phyloP scores from a whole-genome alignment of 2,888 invertebrate genomes.

The Pardosa pseudoannulata region DNA sequence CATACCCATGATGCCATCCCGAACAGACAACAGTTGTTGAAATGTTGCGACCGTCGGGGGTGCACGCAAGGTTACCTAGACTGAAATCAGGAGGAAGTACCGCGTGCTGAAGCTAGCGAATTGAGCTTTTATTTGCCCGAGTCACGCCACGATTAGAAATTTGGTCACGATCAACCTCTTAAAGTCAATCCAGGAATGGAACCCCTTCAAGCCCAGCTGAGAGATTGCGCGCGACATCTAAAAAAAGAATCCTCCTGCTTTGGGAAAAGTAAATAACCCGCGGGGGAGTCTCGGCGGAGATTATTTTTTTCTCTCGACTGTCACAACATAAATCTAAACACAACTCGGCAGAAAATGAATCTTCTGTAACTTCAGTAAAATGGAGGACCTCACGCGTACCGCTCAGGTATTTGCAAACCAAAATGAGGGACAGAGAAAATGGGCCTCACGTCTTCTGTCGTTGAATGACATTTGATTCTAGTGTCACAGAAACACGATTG shows the following conservation, averaged over 20 bases:
- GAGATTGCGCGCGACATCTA: neutral
- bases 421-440: too few relatives aligned
- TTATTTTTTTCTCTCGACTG: too few relatives aligned
- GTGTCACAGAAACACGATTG: too few relatives aligned
- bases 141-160: slow-evolving; percentile 1
- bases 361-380: too few relatives aligned
- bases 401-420: too few relatives aligned
- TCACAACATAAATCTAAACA: too few relatives aligned
- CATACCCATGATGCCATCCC: neutral
- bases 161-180: slow-evolving; percentile 17
- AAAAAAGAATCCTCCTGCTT: slow-evolving; percentile 8
- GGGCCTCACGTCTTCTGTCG: too few relatives aligned
- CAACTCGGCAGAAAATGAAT: too few relatives aligned
- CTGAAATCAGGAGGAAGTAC: too few relatives aligned
- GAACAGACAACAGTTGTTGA: neutral
- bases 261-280: slow-evolving; percentile 6
- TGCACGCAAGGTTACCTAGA: neutral
- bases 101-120: too few relatives aligned
- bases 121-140: neutral
- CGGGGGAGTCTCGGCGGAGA: neutral
- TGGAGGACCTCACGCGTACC: too few relatives aligned
- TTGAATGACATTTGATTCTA: too few relatives aligned
- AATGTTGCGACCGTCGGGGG: neutral
- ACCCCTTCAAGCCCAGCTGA: neutral
- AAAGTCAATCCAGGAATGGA: neutral